Conservation (phyloP, 2,113 vertebrate species). For the Aegithalos caudatus region DNA sequence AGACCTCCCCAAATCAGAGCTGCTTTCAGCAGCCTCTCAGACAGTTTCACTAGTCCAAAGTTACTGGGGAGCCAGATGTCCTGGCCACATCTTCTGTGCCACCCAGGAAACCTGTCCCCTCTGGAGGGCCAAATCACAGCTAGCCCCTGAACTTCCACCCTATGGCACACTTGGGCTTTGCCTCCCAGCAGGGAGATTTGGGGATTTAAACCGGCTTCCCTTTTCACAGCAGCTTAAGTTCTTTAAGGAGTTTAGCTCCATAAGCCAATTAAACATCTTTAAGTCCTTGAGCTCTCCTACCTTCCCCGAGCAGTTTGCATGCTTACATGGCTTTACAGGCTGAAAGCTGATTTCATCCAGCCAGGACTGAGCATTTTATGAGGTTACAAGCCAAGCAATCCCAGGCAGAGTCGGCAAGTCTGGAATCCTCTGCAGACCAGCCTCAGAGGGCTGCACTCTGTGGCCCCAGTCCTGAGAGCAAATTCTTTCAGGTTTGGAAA, state of each 20-base stretch:
- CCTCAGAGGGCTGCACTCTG: not conserved
- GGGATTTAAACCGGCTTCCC: slow-evolving; percentile 27
- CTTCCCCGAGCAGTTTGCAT: not conserved
- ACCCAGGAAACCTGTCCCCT: not conserved
- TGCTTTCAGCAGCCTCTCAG: not conserved
- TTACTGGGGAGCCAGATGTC: not conserved
- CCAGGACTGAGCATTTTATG: not conserved
- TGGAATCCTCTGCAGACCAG: not conserved
- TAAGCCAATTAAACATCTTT: slow-evolving; percentile 46
- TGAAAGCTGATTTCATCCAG: not conserved
- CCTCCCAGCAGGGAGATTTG: not conserved
- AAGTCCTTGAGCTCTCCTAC: slow-evolving; percentile 5
- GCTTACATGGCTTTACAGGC: not conserved
- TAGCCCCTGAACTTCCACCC: not conserved
- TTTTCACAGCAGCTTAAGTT: slow-evolving; percentile 34
- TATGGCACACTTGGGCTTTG: not conserved
- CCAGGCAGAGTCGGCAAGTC: not conserved
- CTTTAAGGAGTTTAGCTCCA: slow-evolving; percentile 39
- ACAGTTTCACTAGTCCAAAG: not conserved
- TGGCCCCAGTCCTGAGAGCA: not conserved
- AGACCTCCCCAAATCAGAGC: not conserved
- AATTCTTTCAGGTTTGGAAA: not conserved
- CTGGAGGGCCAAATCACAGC: fast-evolving
- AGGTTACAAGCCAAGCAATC: not conserved
- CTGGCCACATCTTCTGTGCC: not conserved